Percentiles rank a stretch among this genome's conserved stretches.
These are phyloP conservation scores for Lophotriccus pileatus DNA, from an alignment of 2,797 vertebrate genomes.

Conservation along the genomic window DNA sequence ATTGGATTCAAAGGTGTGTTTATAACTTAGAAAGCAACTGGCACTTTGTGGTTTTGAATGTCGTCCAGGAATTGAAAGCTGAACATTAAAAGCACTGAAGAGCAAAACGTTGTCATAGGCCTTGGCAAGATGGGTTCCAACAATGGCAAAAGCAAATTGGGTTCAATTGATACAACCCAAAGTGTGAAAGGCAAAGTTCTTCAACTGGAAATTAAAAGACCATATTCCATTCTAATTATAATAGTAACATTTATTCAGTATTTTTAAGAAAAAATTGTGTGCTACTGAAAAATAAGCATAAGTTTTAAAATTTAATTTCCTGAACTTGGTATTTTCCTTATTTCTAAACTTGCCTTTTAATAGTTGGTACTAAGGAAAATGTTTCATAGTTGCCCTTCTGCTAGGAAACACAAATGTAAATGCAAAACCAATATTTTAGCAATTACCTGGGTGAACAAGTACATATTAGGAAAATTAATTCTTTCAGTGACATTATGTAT, in stretches of 20 bases:
- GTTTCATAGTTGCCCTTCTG: not conserved
- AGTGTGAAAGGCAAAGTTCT: not conserved
- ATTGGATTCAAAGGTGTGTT: slow-evolving; percentile 18
- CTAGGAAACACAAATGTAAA: slow-evolving; percentile 1
- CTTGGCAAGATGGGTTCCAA: not conserved
- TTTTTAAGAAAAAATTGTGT: not conserved
- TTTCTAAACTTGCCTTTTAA: slow-evolving; percentile 17
- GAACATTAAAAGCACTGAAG: slow-evolving; percentile 11
- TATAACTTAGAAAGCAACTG: slow-evolving; percentile 55
- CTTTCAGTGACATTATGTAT: slow-evolving; percentile 39
- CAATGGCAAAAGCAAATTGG: not conserved
- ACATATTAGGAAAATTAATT: slow-evolving; percentile 46
- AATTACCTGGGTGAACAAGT: not conserved
- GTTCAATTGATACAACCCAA: not conserved
- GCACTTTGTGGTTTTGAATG: slow-evolving; percentile 14
- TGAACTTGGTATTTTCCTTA: not conserved
- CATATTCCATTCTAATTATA: not conserved
- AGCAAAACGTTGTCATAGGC: slow-evolving; percentile 11
- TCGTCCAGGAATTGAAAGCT: slow-evolving; percentile 25
- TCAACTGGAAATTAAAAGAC: not conserved
- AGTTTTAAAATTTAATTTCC: not conserved
- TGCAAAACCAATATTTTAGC: not conserved
- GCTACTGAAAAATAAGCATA: not conserved
- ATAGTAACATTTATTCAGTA: not conserved
- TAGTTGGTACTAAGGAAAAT: not conserved